Evolutionary conservation across 2,888 invertebrate species (phyloP), one percentile per base, ranked within the genome.

Genomic region (Frankliniella fusca): DNA sequence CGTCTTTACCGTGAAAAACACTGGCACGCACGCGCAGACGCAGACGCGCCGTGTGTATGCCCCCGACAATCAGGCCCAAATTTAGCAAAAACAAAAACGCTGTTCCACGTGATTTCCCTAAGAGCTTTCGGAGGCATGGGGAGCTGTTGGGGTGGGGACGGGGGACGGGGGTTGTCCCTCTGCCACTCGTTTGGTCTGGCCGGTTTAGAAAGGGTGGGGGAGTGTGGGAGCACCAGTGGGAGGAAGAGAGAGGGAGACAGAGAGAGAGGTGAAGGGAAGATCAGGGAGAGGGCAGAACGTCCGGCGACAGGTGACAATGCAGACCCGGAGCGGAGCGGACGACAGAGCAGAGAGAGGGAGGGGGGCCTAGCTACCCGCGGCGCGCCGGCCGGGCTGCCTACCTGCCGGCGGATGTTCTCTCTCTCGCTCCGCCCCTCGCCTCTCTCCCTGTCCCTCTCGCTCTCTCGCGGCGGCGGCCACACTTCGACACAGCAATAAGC

Each of bases 401-500:
- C 61, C 61, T 61, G 61, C 15, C 61, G 61, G 61, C 12, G 61
- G n/a, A 18, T 61, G 15, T 18, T 61, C 61, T 1, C 61, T 20
- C 15, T 11, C 15, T 61, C 61, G 15, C n/a, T n/a, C n/a, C 61
- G 61, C 38, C 38, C 38, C 38, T 38, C 38, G 38, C 38, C 38
- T 38, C 38, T 38, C 38, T 38, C 38, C 3, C 5, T 38, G 2
- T 38, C 38, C 5, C 38, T 38, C 38, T 38, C 38, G 15, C 15
- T n/a, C 61, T 18, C 61, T 0, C 61, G 61, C 61, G 20, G 0
- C 61, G 61, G 27, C 70, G 70, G 70, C 70, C 70, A 23, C 70
- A 76, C 70, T 76, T 76, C 70, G 70, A 76, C 70, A 76, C 70
- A 76, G 70, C 70, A 76, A 76, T 76, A 76, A 76, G 70, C 70